phyloP scores from a whole-genome alignment of 2,797 vertebrate genomes.

The Siniperca obscura region DNA sequence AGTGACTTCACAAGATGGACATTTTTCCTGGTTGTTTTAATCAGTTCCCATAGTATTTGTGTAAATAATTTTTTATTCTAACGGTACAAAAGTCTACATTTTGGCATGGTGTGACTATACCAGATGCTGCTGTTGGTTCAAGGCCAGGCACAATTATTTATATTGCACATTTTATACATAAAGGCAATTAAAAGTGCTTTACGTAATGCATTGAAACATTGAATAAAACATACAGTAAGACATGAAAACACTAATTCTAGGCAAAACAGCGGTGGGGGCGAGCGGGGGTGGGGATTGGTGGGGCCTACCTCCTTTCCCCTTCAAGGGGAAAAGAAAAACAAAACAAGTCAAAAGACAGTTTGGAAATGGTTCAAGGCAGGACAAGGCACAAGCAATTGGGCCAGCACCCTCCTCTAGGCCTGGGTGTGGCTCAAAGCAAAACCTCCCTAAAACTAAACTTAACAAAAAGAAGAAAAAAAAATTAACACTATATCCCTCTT shows the following conservation, averaged over 20 bases:
- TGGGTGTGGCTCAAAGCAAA: no score
- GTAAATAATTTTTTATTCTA: background rate
- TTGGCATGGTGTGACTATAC: background rate
- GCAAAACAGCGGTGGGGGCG: background rate
- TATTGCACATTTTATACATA: background rate
- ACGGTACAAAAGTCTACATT: background rate
- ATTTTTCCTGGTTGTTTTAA: background rate
- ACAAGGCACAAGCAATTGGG: no score
- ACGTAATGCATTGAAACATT: background rate
- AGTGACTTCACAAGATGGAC: background rate
- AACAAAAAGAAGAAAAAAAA: no score
- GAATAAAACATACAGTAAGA: background rate
- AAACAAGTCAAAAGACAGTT: no score
- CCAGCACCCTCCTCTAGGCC: no score
- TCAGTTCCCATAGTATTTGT: background rate
- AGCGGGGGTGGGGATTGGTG: no score
- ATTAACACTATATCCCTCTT: no score
- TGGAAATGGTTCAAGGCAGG: no score
- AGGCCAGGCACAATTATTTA: background rate
- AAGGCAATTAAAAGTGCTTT: background rate
- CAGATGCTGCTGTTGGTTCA: background rate
- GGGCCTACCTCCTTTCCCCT: no score
- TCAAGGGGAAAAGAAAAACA: no score
- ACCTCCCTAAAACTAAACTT: no score
- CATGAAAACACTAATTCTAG: background rate